Evolutionary conservation across 2,113 vertebrate species (phyloP), one percentile per base, ranked within the genome.

Genomic region (Oostethus manadensis): DNA sequence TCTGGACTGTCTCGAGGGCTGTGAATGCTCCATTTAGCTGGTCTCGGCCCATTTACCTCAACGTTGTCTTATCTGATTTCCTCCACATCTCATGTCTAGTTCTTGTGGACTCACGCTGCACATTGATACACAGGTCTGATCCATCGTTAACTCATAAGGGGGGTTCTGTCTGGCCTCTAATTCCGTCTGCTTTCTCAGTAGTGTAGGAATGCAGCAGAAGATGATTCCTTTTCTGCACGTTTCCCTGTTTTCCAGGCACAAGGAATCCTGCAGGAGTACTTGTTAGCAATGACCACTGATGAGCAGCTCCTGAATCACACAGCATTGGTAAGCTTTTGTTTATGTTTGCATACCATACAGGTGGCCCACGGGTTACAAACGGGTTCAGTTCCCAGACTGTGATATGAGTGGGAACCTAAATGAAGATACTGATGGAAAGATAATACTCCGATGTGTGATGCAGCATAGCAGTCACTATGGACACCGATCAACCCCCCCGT

Each of bases 251-350:
- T 70, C 1, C 87, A 99, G 97, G 91, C 94, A 64, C 92, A 94
- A 35, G 94, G 92, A 50, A 74, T 92, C 79, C 91, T 97, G 44
- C 93, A 97, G 86, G 93, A 96, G 48, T 99, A 98, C 84, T 87
- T 99, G 79, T 85, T 97, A 73, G 93, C 94, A 80, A 92, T 98
- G 89, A 97, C 94, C 70, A 96, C 94, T 0, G 93, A 95, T 35
- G 94, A 97, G 85, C 92, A 96, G 84, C 92, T 99, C 70, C 86
- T 93, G 73, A 88, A 85, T 73, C 94, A 91, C 79, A 94, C 94
- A 6, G 88, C 92, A 35, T 92, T 97, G 94, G 97, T 98, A 92
- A 84, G 83, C 40, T 50, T 10, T 20, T 20, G 21, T 48, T 21
- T 11, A 21, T 10, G 33, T 42, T 6, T 33, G 17, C 29, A 54